A percentile compares a stretch with the other conserved stretches of the same genome.
phyloP scores from a whole-genome alignment of 2,113 vertebrate genomes.

The Bubo blakistoni region DNA sequence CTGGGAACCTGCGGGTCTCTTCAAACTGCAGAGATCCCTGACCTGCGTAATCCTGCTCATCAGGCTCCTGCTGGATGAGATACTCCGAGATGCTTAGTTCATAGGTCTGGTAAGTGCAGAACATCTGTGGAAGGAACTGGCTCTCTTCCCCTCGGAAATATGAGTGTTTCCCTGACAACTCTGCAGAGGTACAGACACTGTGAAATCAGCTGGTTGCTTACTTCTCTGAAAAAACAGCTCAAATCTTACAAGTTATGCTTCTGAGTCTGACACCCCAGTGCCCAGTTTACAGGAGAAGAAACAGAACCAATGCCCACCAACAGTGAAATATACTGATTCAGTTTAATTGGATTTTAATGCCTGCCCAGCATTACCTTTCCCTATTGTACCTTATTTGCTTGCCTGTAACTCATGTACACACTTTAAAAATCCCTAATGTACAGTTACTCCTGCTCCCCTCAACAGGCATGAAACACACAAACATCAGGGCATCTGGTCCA shows the following conservation, averaged over 20 bases:
- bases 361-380: neutral
- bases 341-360: slow-evolving; percentile 23
- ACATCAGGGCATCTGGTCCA: neutral
- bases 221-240: neutral
- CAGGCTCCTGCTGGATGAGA: neutral
- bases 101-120: neutral
- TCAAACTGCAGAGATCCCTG: neutral
- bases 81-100: neutral
- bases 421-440: neutral
- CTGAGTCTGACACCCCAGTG: neutral
- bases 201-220: neutral
- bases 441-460: neutral
- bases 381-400: neutral
- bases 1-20: rapidly evolving
- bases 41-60: neutral
- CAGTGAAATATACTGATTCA: neutral
- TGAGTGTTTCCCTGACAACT: slow-evolving; percentile 16
- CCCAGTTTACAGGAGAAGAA: neutral
- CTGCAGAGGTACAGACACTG: neutral
- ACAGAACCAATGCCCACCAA: neutral
- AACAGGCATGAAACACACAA: neutral
- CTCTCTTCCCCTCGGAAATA: neutral
- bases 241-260: neutral
- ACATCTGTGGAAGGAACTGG: neutral
- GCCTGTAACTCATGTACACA: neutral